Evolutionary conservation across 2,113 vertebrate genomes (phyloP).

Genomic region (Psittacara wagleri): DNA sequence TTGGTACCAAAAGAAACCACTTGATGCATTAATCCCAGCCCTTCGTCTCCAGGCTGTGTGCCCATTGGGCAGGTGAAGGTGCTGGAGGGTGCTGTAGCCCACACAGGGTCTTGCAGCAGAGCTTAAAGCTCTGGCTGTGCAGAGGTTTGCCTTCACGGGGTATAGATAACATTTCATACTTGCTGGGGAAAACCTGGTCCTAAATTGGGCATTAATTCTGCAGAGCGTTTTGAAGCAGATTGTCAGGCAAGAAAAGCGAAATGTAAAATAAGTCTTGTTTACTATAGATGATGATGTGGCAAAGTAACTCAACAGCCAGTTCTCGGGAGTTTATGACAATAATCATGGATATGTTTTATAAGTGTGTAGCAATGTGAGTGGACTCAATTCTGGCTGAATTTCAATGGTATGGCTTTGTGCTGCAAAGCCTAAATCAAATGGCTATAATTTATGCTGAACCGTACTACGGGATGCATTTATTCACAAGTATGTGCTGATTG

Average conservation of each 20-base stretch:
- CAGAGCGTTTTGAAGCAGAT: not conserved
- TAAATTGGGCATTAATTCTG: not conserved
- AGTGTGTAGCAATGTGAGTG: constrained; percentile 10
- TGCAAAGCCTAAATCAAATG: constrained; percentile 42
- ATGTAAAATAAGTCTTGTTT: constrained; percentile 56
- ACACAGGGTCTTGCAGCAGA: accelerated
- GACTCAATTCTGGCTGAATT: constrained; percentile 38
- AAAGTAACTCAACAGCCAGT: constrained; percentile 27
- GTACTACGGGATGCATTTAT: constrained; percentile 55
- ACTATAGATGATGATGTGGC: constrained; percentile 60
- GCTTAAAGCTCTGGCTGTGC: not conserved
- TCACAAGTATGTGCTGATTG: constrained; percentile 64
- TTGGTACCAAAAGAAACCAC: not conserved
- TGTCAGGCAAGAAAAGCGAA: constrained; percentile 34
- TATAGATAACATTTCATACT: not conserved
- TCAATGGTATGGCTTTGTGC: constrained; percentile 1
- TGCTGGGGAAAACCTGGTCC: not conserved
- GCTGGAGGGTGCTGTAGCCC: not conserved
- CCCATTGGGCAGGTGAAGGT: accelerated
- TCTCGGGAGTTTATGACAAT: constrained; percentile 50
- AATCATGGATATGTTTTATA: constrained; percentile 56
- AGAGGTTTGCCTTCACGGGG: not conserved
- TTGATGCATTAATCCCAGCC: not conserved
- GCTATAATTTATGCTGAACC: constrained; percentile 51
- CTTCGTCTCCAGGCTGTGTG: accelerated